Conservation (phyloP, 2,113 vertebrate species). For the Merops nubicus region DNA sequence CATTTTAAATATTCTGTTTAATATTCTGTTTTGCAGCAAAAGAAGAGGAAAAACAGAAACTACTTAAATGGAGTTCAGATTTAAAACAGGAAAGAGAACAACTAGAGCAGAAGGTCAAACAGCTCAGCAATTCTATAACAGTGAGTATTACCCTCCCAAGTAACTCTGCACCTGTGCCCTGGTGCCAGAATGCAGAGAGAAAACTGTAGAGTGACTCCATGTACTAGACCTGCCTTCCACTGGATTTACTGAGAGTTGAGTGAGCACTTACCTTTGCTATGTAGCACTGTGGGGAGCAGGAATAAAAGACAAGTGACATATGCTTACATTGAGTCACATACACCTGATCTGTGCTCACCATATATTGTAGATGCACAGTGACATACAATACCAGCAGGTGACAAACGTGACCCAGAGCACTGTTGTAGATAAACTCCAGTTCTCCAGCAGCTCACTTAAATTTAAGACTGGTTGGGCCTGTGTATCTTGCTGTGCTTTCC, state of each 20-base stretch:
- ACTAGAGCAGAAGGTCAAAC: slow-evolving; percentile 95
- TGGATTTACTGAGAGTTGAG: not conserved
- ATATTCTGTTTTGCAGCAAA: slow-evolving; percentile 81
- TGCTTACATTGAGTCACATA: not conserved
- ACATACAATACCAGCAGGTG: not conserved
- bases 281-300: not conserved
- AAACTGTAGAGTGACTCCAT: not conserved
- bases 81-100: slow-evolving; percentile 96
- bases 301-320: not conserved
- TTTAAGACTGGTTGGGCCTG: not conserved
- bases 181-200: not conserved
- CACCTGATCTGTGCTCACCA: not conserved
- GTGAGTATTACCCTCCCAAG: slow-evolving; percentile 74
- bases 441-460: not conserved
- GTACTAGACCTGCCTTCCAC: not conserved
- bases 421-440: not conserved
- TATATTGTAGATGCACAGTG: not conserved
- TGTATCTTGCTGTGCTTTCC: not conserved
- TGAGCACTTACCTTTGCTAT: not conserved
- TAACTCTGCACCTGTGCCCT: not conserved
- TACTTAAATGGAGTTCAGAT: slow-evolving; percentile 97
- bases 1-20: not conserved
- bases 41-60: slow-evolving; percentile 98
- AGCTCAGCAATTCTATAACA: slow-evolving; percentile 95
- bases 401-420: not conserved